Conservation (phyloP, 2,797 vertebrate genomes). For the Enteromius viviparus region DNA sequence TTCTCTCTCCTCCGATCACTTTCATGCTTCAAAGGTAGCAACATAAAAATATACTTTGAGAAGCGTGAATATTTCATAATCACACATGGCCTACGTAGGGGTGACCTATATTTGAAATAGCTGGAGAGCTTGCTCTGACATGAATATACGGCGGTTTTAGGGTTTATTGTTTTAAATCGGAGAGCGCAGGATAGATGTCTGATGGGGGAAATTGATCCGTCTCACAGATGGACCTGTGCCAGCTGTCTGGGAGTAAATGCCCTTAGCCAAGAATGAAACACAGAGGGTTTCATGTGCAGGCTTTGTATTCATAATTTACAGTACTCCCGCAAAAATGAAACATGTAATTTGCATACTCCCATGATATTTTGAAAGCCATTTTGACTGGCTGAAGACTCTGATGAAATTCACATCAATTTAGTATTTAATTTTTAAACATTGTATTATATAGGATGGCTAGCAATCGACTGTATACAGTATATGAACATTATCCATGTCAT, state of each 20-base stretch:
- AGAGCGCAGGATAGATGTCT: slow-evolving; percentile 6
- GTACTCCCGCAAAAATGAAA: background rate
- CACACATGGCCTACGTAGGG: slow-evolving; percentile 35
- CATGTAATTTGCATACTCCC: background rate
- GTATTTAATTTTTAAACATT: background rate
- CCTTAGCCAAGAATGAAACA: background rate
- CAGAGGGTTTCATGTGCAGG: background rate
- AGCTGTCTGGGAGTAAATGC: slow-evolving; percentile 19
- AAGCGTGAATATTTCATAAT: slow-evolving; percentile 78
- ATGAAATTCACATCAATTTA: background rate
- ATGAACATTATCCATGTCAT: background rate
- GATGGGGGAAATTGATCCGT: slow-evolving; percentile 35
- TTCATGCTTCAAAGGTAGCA: slow-evolving; percentile 63
- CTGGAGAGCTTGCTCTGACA: slow-evolving; percentile 66
- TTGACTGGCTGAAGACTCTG: background rate
- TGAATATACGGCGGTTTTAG: slow-evolving; percentile 28
- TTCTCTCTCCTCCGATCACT: slow-evolving; percentile 54
- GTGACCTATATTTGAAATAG: slow-evolving; percentile 77
- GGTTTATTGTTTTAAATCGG: slow-evolving; percentile 38
- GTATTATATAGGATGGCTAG: background rate
- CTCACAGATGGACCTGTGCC: slow-evolving; percentile 25
- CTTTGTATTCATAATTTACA: background rate
- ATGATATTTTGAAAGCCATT: background rate
- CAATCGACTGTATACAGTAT: background rate
- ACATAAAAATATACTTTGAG: slow-evolving; percentile 79